Conservation (phyloP, 2,888 invertebrate species). For the Rhynchonema sp. region DNA sequence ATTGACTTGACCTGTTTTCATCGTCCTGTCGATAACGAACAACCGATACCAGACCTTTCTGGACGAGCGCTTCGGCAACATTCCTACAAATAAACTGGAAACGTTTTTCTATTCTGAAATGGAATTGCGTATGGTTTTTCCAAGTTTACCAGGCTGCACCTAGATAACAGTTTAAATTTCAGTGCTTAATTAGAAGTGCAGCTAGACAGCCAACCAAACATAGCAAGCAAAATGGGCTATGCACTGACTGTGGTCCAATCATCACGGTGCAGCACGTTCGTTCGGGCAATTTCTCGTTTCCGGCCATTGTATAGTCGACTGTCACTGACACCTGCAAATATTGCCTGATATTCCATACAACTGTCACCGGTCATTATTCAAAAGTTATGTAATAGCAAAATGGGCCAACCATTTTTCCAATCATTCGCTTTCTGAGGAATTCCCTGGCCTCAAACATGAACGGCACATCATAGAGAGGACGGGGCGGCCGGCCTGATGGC, state of each 20-base stretch:
- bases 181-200: no score
- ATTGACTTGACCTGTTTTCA: constrained; percentile 38
- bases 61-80: constrained; percentile 74
- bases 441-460: constrained; percentile 97
- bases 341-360: background rate
- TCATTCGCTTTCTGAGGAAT: constrained; percentile 76
- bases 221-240: no score
- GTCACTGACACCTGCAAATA: constrained; percentile 47
- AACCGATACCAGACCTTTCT: constrained; percentile 75
- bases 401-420: constrained; percentile 58
- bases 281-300: constrained; percentile 76
- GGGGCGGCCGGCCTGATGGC: constrained; percentile 17
- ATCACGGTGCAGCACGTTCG: constrained; percentile 78
- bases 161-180: no score
- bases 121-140: no score
- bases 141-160: no score
- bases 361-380: no score
- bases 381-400: background rate
- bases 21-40: constrained; percentile 84
- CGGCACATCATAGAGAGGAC: constrained; percentile 89
- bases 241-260: constrained; percentile 39
- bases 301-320: constrained; percentile 88
- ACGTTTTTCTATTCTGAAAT: no score
- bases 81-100: constrained; percentile 51
- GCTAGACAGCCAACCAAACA: no score